A percentile compares a stretch with the other conserved stretches of the same genome.
Evolutionary conservation across 2,113 vertebrate species (phyloP).

Genomic region (Ahaetulla prasina): DNA sequence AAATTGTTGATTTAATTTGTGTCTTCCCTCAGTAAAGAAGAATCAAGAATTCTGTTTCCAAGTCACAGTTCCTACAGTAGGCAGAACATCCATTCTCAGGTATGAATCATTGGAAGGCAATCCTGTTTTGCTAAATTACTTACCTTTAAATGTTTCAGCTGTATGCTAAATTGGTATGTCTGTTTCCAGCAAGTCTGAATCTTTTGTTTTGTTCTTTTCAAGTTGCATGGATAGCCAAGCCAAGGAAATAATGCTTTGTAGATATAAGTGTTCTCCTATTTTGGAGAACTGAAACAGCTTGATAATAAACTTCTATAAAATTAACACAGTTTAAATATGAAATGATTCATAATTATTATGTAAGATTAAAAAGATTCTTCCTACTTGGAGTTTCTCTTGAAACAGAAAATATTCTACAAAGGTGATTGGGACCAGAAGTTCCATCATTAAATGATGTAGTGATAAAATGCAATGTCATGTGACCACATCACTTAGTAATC

Average conservation of each 20-base stretch:
- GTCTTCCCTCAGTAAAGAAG: neutral
- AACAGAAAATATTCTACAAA: neutral
- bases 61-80: neutral
- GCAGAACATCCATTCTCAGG: rapidly evolving
- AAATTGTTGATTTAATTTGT: neutral
- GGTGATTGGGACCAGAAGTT: neutral
- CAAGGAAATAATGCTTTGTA: neutral
- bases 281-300: neutral
- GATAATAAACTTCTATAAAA: neutral
- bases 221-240: neutral
- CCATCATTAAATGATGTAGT: neutral
- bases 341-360: constrained; percentile 11
- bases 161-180: neutral
- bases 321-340: neutral
- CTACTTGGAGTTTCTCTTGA: neutral
- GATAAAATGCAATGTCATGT: neutral
- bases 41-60: neutral
- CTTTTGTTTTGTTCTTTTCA: neutral
- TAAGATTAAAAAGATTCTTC: neutral
- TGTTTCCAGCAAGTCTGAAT: neutral
- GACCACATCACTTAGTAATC: neutral
- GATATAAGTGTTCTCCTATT: neutral
- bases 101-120: neutral
- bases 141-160: neutral
- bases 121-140: constrained; percentile 1